phyloP scores from a whole-genome alignment of 2,113 vertebrate genomes.

The Baryphthengus martii region DNA sequence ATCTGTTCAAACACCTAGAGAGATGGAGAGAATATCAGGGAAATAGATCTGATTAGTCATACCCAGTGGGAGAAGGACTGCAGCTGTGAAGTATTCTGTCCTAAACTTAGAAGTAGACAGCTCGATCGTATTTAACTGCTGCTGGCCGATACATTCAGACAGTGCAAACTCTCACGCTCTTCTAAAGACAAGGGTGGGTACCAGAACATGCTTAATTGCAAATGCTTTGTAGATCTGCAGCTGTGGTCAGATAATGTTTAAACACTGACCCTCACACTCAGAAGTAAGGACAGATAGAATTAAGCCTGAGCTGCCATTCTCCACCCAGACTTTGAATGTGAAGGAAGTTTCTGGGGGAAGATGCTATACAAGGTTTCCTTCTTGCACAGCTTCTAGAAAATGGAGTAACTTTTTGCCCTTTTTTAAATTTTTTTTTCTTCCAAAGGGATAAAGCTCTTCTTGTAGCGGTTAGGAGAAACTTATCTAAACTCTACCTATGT shows the following conservation, averaged over 20 bases:
- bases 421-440: not conserved
- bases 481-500: not conserved
- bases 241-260: not conserved
- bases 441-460: not conserved
- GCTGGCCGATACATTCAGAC: slow-evolving; percentile 5
- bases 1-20: slow-evolving; percentile 25
- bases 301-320: not conserved
- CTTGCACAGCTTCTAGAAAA: not conserved
- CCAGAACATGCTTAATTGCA: slow-evolving; percentile 7
- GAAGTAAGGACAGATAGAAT: not conserved
- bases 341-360: not conserved
- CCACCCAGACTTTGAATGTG: not conserved
- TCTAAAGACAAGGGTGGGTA: not conserved
- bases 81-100: slow-evolving; percentile 43
- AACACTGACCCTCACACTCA: not conserved
- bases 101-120: slow-evolving; percentile 7
- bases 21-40: not conserved
- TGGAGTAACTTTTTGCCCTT: not conserved
- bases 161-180: not conserved
- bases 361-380: not conserved
- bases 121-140: slow-evolving; percentile 33
- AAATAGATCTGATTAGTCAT: slow-evolving; percentile 55
- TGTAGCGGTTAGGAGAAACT: not conserved
- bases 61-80: slow-evolving; percentile 44
- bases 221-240: not conserved